Evolutionary conservation across 2,888 invertebrate genomes (phyloP), one percentile per base, ranked within the genome.

Genomic region (Eristalis arbustorum): DNA sequence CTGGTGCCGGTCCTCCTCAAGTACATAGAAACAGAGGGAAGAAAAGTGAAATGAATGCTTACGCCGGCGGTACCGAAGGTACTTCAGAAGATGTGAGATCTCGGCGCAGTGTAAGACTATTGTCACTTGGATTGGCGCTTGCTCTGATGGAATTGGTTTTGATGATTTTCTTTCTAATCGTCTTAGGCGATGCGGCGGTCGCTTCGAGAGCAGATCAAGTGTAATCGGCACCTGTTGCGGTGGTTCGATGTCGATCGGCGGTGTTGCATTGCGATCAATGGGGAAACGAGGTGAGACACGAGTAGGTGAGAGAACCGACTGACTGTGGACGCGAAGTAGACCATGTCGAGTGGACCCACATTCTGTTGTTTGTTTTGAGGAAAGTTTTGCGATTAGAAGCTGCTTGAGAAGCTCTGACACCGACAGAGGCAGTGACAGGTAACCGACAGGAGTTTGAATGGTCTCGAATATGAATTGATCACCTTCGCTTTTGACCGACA

Each of bases 1-100:
- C 31, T 57, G 57, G n/a, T 56, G 34, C 40, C 31, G 61, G 31
- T 22, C 62, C 42, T 22, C 56, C 25, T 37, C 42, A 42, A 18
- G 40, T 22, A 31, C 22, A 10, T 18, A 64, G 31, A 31, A 31
- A 34, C 37, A 61, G 63, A 23, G 25, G 22, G 75, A 84, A 84
- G 75, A 84, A 84, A 84, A 84, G 84, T 84, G 84, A 84, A 84
- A 84, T 84, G 64, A 71, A 71, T 75, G 73, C 69, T 18, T 10
- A 49, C 1, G 69, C n/a, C 56, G 49, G 59, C 25, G 63, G 63
- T 22, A 25, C 14, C 3, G 42, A 18, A 25, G 78, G 56, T 67
- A 66, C 34, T 49, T 62, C 31, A 75, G 37, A 37, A 57, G 73
- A 62, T 40, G 72, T 49, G 8, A 59, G 59, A 59, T 59, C 64